Percentiles rank a stretch among this genome's conserved stretches.
Evolutionary conservation across 2,113 vertebrate genomes (phyloP).

Genomic region (Pluvianellus socialis): DNA sequence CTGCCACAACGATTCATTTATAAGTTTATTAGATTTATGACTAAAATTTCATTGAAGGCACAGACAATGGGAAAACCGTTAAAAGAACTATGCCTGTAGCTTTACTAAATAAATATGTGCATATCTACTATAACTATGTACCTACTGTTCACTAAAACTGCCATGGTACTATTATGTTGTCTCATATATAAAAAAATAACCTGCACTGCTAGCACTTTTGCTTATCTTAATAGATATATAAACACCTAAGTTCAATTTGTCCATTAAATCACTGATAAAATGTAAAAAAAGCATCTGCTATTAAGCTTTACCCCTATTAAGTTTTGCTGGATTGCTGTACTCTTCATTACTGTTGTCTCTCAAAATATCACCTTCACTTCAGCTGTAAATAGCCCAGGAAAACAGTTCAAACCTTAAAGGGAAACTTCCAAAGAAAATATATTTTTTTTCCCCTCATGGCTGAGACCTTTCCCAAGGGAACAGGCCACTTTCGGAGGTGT

Average conservation of each 20-base stretch:
- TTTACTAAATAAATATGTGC: neutral
- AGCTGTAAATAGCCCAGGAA: constrained; percentile 42
- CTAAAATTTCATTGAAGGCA: neutral
- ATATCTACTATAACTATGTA: neutral
- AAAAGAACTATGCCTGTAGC: neutral
- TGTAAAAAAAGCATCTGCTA: neutral
- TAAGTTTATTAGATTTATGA: neutral
- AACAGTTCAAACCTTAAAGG: constrained; percentile 30
- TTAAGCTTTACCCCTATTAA: neutral
- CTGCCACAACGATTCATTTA: neutral
- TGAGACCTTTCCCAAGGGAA: constrained; percentile 50
- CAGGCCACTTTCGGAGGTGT: constrained; percentile 26
- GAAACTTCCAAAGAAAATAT: constrained; percentile 12
- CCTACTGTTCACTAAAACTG: neutral
- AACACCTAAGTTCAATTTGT: neutral
- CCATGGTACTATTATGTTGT: neutral
- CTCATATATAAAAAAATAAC: neutral
- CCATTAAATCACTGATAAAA: neutral
- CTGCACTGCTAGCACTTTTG: neutral
- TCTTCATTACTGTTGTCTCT: constrained; percentile 23
- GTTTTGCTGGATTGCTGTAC: neutral
- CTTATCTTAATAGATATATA: neutral
- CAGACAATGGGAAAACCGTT: neutral
- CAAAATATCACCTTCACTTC: constrained; percentile 28
- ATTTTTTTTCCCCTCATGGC: neutral